These are phyloP conservation scores for Asarcornis scutulata DNA, from an alignment of 2,113 vertebrate genomes.

Conservation along the genomic window DNA sequence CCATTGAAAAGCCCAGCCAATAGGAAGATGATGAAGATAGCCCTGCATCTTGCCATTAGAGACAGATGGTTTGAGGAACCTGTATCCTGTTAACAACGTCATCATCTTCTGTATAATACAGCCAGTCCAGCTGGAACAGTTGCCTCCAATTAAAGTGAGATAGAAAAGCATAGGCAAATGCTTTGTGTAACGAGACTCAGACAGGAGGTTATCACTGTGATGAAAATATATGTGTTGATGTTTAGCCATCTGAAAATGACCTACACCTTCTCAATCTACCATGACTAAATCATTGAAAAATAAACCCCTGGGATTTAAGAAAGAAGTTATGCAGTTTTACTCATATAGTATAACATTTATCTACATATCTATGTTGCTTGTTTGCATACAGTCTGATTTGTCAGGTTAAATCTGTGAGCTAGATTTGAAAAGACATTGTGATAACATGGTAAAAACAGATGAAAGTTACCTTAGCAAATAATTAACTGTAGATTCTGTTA, in stretches of 20 bases:
- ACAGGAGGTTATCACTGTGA: neutral
- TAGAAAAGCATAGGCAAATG: neutral
- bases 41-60: neutral
- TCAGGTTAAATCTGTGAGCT: neutral
- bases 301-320: neutral
- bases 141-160: conserved; percentile 24
- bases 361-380: neutral
- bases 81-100: neutral
- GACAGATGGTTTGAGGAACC: conserved; percentile 37
- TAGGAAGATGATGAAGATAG: neutral
- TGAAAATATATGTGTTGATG: conserved; percentile 13
- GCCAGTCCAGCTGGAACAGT: conserved; percentile 39
- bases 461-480: conserved; percentile 2
- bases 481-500: conserved; percentile 6
- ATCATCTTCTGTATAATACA: neutral
- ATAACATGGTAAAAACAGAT: neutral
- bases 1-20: neutral
- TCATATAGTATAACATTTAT: neutral
- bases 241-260: conserved; percentile 14
- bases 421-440: neutral
- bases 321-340: neutral
- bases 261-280: neutral
- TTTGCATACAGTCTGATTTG: neutral
- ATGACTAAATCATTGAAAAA: neutral
- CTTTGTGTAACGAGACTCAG: neutral